phyloP scores from a whole-genome alignment of 2,113 vertebrate species.

The zebrafish (Danio rerio) region DNA sequence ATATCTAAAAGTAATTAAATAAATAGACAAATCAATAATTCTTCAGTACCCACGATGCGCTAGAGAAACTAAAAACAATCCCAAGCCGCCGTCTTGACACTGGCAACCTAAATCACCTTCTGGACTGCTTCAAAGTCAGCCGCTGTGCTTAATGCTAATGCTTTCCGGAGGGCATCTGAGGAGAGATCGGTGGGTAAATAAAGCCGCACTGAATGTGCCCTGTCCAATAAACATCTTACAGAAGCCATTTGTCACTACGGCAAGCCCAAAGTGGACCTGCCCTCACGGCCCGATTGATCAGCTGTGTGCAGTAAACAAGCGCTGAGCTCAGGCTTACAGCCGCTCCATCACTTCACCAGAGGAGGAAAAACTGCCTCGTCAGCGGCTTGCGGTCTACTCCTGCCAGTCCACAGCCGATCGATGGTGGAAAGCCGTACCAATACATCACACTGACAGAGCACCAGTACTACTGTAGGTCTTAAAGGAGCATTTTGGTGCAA shows the following conservation, averaged over 20 bases:
- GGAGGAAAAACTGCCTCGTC: slow-evolving; percentile 22
- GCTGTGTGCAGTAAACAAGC: background rate
- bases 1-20: too few relatives aligned
- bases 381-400: slow-evolving; percentile 8
- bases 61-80: background rate
- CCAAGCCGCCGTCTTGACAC: background rate
- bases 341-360: background rate
- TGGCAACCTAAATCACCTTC: background rate
- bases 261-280: background rate
- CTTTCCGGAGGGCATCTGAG: slow-evolving; percentile 24
- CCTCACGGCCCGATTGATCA: background rate
- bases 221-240: slow-evolving; percentile 32
- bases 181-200: slow-evolving; percentile 12
- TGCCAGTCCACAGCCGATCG: slow-evolving; percentile 18
- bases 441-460: slow-evolving; percentile 16
- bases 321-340: background rate
- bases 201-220: slow-evolving; percentile 13
- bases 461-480: background rate
- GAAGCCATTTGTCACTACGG: slow-evolving; percentile 1
- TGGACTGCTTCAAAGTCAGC: slow-evolving; percentile 25
- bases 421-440: background rate
- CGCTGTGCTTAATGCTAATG: slow-evolving; percentile 25
- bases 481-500: background rate
- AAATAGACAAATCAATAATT: too few relatives aligned
- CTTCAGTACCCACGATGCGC: background rate